Evolutionary conservation across 2,888 invertebrate species (phyloP), one percentile per base, ranked within the genome.

Genomic region (Temnothorax unifasciatus): DNA sequence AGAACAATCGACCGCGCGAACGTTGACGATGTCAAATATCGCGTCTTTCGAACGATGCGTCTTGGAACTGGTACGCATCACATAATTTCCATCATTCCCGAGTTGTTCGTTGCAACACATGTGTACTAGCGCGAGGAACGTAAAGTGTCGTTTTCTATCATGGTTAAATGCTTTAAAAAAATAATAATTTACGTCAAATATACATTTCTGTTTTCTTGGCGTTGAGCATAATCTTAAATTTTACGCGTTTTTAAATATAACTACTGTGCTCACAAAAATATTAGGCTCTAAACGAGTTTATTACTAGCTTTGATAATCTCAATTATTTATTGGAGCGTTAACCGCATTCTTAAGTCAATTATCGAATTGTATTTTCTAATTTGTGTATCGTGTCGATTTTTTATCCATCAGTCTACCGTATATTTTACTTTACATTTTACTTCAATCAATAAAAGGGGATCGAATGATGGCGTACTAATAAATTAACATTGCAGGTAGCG

Each of bases 401-500:
- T 44, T 13, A 73, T 50, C 11, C 15, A 44, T 71, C 34, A 52
- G 8, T 52, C 6, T 50, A 29, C 1, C 15, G 5, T 50, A 47
- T 47, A 29, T 50, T 15, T 69, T 21, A 9, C 8, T 15, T 54
- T 50, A 50, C 5, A 50, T 18, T 50, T 52, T 38, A 63, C 1
- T 54, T 47, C 18, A 4, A 41, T 81, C 52, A 34, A 34, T 34
- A 34, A 34, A 34, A 34, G 34, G 6, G 34, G 6, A 34, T 34
- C 6, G 18, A 71, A 21, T 5, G 21, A 77, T 54, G 13, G 4
- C 15, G 9, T 59, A 50, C 8, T 59, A 13, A n/a, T 41, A 25
- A 44, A 29, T 29, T 29, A 81, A 47, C 21, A 1, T 54, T 82
- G 13, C n/a, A 97, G 97, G 96, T 97, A 47, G 95, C 96, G 86